A percentile compares a stretch with the other conserved stretches of the same genome.
phyloP scores from a whole-genome alignment of 2,113 vertebrate genomes.

The Nothobranchius kuhntae region DNA sequence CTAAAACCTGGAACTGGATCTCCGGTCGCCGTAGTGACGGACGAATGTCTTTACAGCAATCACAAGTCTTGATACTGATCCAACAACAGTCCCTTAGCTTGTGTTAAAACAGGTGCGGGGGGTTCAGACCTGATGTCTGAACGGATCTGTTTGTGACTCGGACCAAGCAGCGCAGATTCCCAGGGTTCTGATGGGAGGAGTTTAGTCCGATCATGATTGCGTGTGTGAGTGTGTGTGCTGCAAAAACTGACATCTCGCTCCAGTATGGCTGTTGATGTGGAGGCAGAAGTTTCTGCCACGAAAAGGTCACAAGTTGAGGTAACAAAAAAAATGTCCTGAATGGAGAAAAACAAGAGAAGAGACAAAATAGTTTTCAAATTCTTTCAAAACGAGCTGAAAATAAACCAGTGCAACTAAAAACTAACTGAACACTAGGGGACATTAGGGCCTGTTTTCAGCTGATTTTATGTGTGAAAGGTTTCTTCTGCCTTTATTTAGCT shows the following conservation, averaged over 20 bases:
- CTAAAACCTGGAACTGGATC: slow-evolving; percentile 73
- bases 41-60: slow-evolving; percentile 70
- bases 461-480: no score
- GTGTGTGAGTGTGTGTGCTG: slow-evolving; percentile 46
- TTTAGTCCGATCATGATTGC: slow-evolving; percentile 54
- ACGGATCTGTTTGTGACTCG: slow-evolving; percentile 39
- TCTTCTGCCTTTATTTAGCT: no score
- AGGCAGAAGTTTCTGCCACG: slow-evolving; percentile 76
- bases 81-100: slow-evolving; percentile 68
- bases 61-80: slow-evolving; percentile 61
- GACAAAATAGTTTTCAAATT: background rate
- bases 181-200: slow-evolving; percentile 52
- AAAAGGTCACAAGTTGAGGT: slow-evolving; percentile 81
- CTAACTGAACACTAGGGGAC: no score
- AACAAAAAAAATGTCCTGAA: slow-evolving; percentile 76
- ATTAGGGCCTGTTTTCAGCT: no score
- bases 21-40: slow-evolving; percentile 53
- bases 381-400: background rate
- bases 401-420: no score
- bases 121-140: slow-evolving; percentile 37
- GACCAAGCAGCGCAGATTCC: slow-evolving; percentile 42
- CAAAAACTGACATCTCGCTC: slow-evolving; percentile 75
- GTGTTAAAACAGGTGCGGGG: slow-evolving; percentile 48
- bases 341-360: background rate
- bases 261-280: slow-evolving; percentile 80